Conservation (phyloP, 2,113 vertebrate species). For the Xenopus borealis region DNA sequence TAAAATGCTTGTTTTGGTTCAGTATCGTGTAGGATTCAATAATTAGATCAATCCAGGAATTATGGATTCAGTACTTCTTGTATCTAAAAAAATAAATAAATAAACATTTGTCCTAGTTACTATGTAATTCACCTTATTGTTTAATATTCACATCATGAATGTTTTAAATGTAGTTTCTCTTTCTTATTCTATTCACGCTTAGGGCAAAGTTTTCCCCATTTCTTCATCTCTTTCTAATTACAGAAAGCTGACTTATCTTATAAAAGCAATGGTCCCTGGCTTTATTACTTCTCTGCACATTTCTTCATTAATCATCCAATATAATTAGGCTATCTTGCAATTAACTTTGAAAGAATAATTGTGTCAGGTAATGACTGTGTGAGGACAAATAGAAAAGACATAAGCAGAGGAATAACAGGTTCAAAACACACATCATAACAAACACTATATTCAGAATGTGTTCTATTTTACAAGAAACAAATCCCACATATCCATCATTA, state of each 20-base stretch:
- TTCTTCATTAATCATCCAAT: conserved; percentile 45
- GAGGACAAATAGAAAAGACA: conserved; percentile 26
- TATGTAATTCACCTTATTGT: not conserved
- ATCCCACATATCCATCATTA: not conserved
- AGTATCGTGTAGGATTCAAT: too few relatives aligned
- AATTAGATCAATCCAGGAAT: too few relatives aligned
- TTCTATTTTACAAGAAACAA: conserved; percentile 22
- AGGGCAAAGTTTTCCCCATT: conserved; percentile 36
- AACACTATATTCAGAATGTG: conserved; percentile 25
- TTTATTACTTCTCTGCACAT: conserved; percentile 36
- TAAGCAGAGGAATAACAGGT: conserved; percentile 11
- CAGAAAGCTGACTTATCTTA: conserved; percentile 42
- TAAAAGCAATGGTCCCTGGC: conserved; percentile 41
- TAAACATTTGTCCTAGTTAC: too few relatives aligned
- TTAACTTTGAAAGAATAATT: conserved; percentile 46
- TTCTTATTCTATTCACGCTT: conserved; percentile 24
- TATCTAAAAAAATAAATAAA: too few relatives aligned
- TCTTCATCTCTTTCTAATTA: conserved; percentile 40
- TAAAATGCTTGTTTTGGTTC: too few relatives aligned
- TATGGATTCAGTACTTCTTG: too few relatives aligned
- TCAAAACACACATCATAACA: not conserved
- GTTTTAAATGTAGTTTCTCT: not conserved
- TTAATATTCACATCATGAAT: conserved; percentile 25
- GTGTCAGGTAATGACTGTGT: conserved; percentile 42
- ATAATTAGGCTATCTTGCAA: conserved; percentile 45